Evolutionary conservation across 2,797 vertebrate species (phyloP), one percentile per base, ranked within the genome.

Genomic region (Miichthys miiuy): DNA sequence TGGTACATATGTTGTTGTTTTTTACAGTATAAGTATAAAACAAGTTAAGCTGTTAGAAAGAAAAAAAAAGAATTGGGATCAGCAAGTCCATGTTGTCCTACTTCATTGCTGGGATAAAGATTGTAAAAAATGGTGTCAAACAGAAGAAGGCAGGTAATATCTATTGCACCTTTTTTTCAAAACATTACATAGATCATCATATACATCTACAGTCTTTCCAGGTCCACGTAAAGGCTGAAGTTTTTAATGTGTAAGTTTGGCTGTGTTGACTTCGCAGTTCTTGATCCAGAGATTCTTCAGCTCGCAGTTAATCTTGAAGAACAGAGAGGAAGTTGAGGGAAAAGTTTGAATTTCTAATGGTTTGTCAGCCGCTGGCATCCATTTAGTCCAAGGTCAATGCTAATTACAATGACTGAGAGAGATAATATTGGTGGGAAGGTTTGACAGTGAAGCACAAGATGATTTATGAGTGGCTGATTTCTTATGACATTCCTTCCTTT

Each of bases 121-220:
- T 62, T 55, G 54, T 62, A 51, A 70, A 70, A 75, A 79, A 54
- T 81, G 76, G 67, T 77, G 70, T 85, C 52, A 87, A 83, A 89
- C 63, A 79, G 50, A 83, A 50, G 52, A 81, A 79, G 63, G 72
- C 57, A 56, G 69, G 44, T 77, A 62, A 79, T 61, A 83, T 52
- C 79, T 72, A 79, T 84, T 85, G 73, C 86, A 90, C 71, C 76
- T 74, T 87, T 80, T 79, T 89, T 84, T 68, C 57, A 80, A 66
- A 89, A 87, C 62, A 84, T 85, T 63, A 87, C 73, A 90, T 77
- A 88, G 70, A 87, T 84, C 87, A 88, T 92, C 86, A 92, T 88
- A 87, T 89, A 92, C 89, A 92, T 87, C 88, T 90, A 89, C 71
- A 87, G 88, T 87, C 86, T 82, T 79, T 84, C 69, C 50, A 80